Evolutionary conservation across 2,113 vertebrate genomes (phyloP).

Genomic region (Ahaetulla prasina): DNA sequence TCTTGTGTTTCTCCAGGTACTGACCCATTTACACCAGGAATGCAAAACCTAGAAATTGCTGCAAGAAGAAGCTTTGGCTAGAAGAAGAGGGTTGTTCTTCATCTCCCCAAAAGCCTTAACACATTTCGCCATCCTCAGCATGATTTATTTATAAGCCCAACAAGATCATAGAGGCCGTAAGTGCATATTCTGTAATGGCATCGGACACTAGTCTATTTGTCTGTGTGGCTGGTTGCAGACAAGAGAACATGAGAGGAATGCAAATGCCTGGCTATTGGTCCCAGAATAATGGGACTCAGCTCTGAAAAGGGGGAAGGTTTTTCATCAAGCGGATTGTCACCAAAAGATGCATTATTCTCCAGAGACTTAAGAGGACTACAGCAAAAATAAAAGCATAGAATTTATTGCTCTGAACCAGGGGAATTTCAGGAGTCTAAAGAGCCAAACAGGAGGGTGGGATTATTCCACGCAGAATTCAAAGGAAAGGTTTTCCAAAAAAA

Average conservation of each 20-base stretch:
- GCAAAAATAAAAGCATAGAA: constrained; percentile 44
- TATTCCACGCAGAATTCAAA: constrained; percentile 16
- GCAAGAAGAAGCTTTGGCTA: not conserved
- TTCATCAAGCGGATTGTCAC: constrained; percentile 27
- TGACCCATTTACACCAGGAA: not conserved
- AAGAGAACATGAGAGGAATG: constrained; percentile 41
- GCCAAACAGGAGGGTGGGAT: constrained; percentile 10
- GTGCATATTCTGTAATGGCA: constrained; percentile 13
- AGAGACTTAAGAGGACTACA: constrained; percentile 24
- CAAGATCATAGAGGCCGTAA: constrained; percentile 39
- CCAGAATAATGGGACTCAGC: constrained; percentile 26
- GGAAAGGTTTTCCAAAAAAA: constrained; percentile 32
- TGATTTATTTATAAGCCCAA: constrained; percentile 54
- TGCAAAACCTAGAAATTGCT: not conserved
- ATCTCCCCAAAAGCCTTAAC: not conserved
- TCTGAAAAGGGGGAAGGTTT: constrained; percentile 39
- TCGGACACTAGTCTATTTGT: constrained; percentile 44
- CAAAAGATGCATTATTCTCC: constrained; percentile 33
- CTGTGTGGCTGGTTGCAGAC: constrained; percentile 35
- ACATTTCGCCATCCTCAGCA: constrained; percentile 20
- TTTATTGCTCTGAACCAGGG: constrained; percentile 41
- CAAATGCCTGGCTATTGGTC: constrained; percentile 30
- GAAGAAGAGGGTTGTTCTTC: not conserved
- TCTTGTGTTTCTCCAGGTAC: constrained; percentile 14
- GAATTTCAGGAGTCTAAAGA: constrained; percentile 50